Conservation (phyloP, 2,797 vertebrate genomes). For the Tapera naevia region DNA sequence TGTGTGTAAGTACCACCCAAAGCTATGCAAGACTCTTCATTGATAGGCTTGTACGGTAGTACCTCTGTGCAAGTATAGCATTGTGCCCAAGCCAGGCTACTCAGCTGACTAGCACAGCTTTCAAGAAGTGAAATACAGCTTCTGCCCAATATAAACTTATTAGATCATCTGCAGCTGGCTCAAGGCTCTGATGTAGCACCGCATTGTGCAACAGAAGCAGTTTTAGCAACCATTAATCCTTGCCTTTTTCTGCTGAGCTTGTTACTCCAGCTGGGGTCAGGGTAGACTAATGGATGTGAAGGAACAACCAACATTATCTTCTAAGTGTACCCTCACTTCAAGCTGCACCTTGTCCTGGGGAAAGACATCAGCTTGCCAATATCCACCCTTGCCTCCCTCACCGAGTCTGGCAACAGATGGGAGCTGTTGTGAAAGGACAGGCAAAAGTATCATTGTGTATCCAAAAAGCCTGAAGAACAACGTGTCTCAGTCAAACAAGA, state of each 20-base stretch:
- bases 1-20: neutral
- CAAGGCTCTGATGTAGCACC: neutral
- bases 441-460: rapidly evolving
- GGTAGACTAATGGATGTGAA: neutral
- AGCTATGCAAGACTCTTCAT: neutral
- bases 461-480: neutral
- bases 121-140: neutral
- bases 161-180: slow-evolving; percentile 23
- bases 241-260: rapidly evolving
- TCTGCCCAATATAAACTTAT: slow-evolving; percentile 5
- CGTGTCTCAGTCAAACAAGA: neutral
- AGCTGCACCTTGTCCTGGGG: neutral
- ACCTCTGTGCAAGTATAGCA: neutral
- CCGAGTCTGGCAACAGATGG: neutral
- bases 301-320: neutral
- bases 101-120: neutral
- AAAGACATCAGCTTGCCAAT: neutral
- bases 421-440: neutral
- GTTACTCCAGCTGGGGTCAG: neutral
- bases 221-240: neutral
- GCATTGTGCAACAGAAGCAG: neutral
- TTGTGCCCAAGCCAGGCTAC: neutral
- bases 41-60: neutral
- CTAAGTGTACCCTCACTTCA: neutral
- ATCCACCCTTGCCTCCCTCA: neutral